Evolutionary conservation across 1,140 invertebrate genomes (phyloP).

Genomic region (Sitobion miscanthi): DNA sequence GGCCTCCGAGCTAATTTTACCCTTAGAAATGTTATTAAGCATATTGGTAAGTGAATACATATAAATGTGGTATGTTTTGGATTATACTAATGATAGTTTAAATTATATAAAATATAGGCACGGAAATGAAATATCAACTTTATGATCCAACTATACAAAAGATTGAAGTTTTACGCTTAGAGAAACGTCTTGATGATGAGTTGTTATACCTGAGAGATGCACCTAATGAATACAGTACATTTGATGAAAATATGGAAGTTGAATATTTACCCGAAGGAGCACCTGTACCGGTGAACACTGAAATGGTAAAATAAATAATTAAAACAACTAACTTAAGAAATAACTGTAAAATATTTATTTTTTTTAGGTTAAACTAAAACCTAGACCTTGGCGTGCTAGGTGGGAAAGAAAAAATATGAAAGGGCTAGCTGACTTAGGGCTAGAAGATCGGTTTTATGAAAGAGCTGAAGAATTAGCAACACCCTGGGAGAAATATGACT

Average conservation of each 20-base stretch:
- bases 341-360: background rate
- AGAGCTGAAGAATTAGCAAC: slow-evolving; percentile 63
- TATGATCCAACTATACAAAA: slow-evolving; percentile 93
- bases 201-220: slow-evolving; percentile 92
- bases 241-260: slow-evolving; percentile 90
- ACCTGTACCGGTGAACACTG: slow-evolving; percentile 84
- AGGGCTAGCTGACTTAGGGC: slow-evolving; percentile 74
- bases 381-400: slow-evolving; percentile 81
- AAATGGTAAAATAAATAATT: slow-evolving; percentile 70
- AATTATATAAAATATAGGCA: slow-evolving; percentile 66
- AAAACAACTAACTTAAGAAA: background rate
- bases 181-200: slow-evolving; percentile 91
- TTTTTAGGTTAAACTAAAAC: slow-evolving; percentile 78
- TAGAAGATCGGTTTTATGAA: slow-evolving; percentile 50
- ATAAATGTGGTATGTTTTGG: background rate
- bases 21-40: slow-evolving; percentile 91
- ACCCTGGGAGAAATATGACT: slow-evolving; percentile 90
- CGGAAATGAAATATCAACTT: slow-evolving; percentile 88
- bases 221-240: slow-evolving; percentile 90
- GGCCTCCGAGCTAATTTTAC: slow-evolving; percentile 86
- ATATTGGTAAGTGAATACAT: slow-evolving; percentile 69
- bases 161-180: slow-evolving; percentile 88
- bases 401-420: slow-evolving; percentile 84
- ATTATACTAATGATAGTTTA: slow-evolving; percentile 51
- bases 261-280: slow-evolving; percentile 78